These are phyloP conservation scores for Megaptera novaeangliae DNA, from an alignment of 2,113 vertebrate genomes.

Conservation along the genomic window DNA sequence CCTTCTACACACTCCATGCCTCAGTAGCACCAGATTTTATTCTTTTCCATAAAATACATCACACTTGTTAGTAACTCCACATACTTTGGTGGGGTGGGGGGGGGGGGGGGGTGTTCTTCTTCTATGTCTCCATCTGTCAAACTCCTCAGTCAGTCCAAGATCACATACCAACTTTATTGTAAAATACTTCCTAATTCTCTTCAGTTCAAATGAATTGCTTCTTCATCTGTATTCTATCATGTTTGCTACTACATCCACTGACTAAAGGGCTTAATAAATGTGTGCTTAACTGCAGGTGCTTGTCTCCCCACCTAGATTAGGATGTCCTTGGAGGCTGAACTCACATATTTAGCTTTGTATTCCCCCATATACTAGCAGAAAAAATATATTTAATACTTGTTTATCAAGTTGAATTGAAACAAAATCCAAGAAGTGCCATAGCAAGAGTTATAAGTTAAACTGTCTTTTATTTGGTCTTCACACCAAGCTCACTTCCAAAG, in stretches of 20 bases:
- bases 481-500: not conserved
- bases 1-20: not conserved
- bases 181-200: not conserved
- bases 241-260: not conserved
- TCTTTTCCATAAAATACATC: not conserved
- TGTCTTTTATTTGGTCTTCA: not conserved
- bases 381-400: not conserved
- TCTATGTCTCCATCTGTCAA: not conserved
- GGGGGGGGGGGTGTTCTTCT: not conserved
- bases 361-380: not conserved
- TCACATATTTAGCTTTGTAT: not conserved
- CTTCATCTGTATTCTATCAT: not conserved
- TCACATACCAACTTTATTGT: not conserved
- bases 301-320: not conserved
- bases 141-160: not conserved
- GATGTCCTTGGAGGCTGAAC: not conserved
- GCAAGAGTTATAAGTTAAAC: not conserved
- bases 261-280: not conserved
- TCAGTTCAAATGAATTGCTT: not conserved
- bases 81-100: not conserved
- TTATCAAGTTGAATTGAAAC: constrained; percentile 17
- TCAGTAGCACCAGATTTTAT: not conserved
- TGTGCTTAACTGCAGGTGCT: not conserved
- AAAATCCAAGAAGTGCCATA: not conserved
- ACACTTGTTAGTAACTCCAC: not conserved